Percentiles rank a stretch among this genome's conserved stretches.
Evolutionary conservation across 64 coral and sea anemone genomes (phyloP).

Genomic region (Actinia equina): DNA sequence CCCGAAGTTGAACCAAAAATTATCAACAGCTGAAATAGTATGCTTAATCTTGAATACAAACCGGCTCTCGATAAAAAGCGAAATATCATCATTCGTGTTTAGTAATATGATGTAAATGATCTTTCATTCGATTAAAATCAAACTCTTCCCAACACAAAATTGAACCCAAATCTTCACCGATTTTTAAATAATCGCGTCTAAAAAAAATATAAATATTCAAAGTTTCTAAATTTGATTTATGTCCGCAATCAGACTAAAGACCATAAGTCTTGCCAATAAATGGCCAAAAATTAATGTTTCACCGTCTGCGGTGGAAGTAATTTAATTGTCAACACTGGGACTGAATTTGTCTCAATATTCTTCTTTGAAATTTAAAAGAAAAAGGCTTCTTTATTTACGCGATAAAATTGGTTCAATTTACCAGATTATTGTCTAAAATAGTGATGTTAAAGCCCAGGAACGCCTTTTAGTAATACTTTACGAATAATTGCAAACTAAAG

Average conservation of each 20-base stretch:
- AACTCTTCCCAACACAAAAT: neutral
- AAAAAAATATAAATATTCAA: neutral
- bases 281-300: neutral
- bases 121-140: neutral
- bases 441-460: neutral
- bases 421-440: neutral
- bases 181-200: neutral
- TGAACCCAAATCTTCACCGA: neutral
- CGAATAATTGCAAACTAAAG: neutral
- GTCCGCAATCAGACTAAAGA: neutral
- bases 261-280: slow-evolving; percentile 7
- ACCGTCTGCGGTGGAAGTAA: neutral
- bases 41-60: neutral
- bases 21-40: neutral
- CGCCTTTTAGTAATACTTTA: neutral
- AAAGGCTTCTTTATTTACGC: neutral
- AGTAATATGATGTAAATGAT: neutral
- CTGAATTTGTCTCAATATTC: neutral
- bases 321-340: neutral
- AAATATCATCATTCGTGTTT: neutral
- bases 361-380: neutral
- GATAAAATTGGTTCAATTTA: neutral
- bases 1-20: neutral
- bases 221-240: neutral
- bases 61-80: neutral